Conservation (phyloP, 2,113 vertebrate species). For the Sprattus sprattus region DNA sequence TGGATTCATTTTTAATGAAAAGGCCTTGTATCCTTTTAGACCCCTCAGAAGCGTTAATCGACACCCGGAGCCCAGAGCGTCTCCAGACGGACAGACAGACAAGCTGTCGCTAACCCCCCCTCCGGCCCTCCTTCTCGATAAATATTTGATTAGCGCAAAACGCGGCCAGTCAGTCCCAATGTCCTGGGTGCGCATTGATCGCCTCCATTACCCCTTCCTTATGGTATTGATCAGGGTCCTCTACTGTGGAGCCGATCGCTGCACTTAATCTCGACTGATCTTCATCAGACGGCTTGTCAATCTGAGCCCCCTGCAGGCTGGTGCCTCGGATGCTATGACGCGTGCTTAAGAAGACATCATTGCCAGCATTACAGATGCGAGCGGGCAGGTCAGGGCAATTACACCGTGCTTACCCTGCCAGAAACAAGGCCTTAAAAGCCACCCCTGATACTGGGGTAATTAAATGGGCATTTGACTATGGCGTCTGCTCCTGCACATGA, state of each 20-base stretch:
- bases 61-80: conserved; percentile 23
- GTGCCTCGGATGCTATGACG: neutral
- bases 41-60: neutral
- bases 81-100: conserved; percentile 23
- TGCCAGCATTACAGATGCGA: neutral
- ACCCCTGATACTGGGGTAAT: neutral
- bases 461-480: conserved; percentile 15
- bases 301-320: neutral
- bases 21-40: neutral
- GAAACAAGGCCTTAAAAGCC: neutral
- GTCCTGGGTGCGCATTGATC: conserved; percentile 66
- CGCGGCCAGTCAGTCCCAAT: conserved; percentile 63
- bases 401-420: neutral
- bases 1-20: neutral
- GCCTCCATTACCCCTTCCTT: conserved; percentile 71
- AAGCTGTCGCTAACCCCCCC: conserved; percentile 44
- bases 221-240: conserved; percentile 71
- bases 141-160: conserved; percentile 85
- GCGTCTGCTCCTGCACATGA: neutral
- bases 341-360: neutral
- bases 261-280: neutral
- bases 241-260: conserved; percentile 54
- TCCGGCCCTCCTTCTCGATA: conserved; percentile 63
- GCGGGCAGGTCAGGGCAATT: neutral
- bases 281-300: neutral